Percentiles rank a stretch among this genome's conserved stretches.
phyloP scores from a whole-genome alignment of 2,797 vertebrate species.

The Balearica regulorum region DNA sequence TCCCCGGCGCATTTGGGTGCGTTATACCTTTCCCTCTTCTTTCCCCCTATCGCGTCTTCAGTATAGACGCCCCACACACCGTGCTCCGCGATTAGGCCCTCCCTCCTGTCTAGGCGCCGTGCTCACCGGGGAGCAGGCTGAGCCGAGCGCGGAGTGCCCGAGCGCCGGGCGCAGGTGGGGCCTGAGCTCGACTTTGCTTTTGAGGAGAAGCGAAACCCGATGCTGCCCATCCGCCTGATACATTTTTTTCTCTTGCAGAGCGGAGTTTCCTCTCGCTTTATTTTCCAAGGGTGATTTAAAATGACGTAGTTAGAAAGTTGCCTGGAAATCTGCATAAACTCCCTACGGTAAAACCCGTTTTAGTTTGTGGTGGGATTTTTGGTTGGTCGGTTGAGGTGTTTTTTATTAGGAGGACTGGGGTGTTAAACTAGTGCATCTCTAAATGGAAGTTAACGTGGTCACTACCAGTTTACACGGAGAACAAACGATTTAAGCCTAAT shows the following conservation, averaged over 20 bases:
- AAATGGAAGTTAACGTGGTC: not conserved
- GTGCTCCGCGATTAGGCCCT: too few relatives aligned
- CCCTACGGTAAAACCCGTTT: not conserved
- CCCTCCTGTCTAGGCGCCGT: too few relatives aligned
- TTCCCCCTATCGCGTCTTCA: rapidly evolving
- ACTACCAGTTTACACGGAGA: not conserved
- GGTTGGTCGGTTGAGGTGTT: too few relatives aligned
- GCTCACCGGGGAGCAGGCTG: too few relatives aligned
- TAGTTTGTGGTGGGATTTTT: too few relatives aligned
- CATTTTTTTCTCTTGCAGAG: too few relatives aligned
- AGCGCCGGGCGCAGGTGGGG: not conserved
- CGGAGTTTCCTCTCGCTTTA: not conserved
- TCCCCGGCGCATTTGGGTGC: not conserved
- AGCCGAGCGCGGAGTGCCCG: too few relatives aligned
- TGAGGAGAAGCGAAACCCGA: not conserved
- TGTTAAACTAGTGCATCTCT: not conserved
- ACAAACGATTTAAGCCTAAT: not conserved
- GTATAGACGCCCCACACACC: rapidly evolving
- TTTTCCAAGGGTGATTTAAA: not conserved
- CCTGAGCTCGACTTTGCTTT: not conserved
- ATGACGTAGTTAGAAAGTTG: not conserved
- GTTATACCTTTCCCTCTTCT: not conserved
- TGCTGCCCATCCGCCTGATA: too few relatives aligned
- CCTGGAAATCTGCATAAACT: not conserved
- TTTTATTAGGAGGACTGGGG: not conserved